Evolutionary conservation across 1,140 invertebrate genomes (phyloP).

Genomic region (Drosophila guanche): DNA sequence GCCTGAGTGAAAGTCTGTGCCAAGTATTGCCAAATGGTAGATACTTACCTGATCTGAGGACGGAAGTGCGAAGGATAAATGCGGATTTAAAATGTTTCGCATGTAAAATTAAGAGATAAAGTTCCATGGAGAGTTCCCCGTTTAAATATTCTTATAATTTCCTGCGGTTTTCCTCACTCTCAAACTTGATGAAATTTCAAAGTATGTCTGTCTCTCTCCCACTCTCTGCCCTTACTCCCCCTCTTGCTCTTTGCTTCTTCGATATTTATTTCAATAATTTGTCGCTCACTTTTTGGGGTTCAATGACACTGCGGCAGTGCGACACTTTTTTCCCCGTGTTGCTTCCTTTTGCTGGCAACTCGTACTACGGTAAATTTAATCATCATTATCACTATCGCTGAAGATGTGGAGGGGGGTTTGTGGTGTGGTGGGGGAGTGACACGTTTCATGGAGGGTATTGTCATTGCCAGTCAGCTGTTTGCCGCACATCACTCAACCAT

Average conservation of each 20-base stretch:
- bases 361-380: conserved; percentile 62
- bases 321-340: conserved; percentile 45
- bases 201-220: neutral
- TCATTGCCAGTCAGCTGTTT: conserved; percentile 60
- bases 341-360: conserved; percentile 35
- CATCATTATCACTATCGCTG: conserved; percentile 66
- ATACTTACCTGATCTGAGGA: neutral
- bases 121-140: too few species aligned
- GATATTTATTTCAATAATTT: conserved; percentile 63
- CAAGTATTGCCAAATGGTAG: conserved; percentile 9
- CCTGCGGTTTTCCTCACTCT: too few species aligned
- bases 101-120: too few species aligned
- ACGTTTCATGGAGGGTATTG: conserved; percentile 25
- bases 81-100: too few species aligned
- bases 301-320: conserved; percentile 61
- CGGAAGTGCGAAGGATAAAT: conserved; percentile 3
- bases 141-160: too few species aligned
- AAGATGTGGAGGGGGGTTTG: conserved; percentile 2
- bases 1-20: conserved; percentile 19
- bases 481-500: conserved; percentile 50
- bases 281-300: conserved; percentile 39
- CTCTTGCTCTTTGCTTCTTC: conserved; percentile 38
- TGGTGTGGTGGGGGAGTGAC: neutral
- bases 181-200: conserved; percentile 6
- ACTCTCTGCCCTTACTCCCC: neutral